Evolutionary conservation across 2,797 vertebrate genomes (phyloP).

Genomic region (Tauraco hartlaubi): DNA sequence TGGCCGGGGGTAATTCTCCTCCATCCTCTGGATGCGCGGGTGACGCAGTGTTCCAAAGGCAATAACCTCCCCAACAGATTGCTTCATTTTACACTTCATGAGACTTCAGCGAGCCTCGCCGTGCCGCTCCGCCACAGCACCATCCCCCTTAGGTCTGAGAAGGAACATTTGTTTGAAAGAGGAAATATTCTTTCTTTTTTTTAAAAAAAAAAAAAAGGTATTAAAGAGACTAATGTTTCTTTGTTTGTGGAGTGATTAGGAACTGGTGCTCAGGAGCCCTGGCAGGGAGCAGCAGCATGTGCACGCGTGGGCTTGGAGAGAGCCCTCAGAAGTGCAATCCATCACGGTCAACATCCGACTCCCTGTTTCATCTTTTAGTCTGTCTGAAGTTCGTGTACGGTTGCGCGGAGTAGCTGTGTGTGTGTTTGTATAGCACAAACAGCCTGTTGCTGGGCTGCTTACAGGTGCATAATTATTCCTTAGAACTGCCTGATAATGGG

Average conservation of each 20-base stretch:
- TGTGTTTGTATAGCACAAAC: background rate
- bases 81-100: background rate
- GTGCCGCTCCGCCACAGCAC: fast-evolving
- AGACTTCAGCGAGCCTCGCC: background rate
- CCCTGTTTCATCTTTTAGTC: background rate
- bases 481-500: background rate
- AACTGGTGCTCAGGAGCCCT: background rate
- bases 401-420: background rate
- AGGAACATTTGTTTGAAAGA: background rate
- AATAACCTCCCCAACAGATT: background rate
- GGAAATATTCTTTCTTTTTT: background rate
- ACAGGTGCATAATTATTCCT: background rate
- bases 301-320: background rate
- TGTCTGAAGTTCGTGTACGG: fast-evolving
- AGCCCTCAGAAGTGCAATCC: background rate
- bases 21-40: background rate
- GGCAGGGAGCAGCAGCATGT: background rate
- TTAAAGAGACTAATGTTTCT: background rate
- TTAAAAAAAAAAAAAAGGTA: background rate
- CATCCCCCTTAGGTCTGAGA: background rate
- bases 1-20: background rate
- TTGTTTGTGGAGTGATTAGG: background rate
- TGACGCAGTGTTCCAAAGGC: background rate
- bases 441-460: background rate
- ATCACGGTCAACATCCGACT: background rate